Evolutionary conservation across 2,888 invertebrate species (phyloP), one percentile per base, ranked within the genome.

Genomic region (Patella caerulea): DNA sequence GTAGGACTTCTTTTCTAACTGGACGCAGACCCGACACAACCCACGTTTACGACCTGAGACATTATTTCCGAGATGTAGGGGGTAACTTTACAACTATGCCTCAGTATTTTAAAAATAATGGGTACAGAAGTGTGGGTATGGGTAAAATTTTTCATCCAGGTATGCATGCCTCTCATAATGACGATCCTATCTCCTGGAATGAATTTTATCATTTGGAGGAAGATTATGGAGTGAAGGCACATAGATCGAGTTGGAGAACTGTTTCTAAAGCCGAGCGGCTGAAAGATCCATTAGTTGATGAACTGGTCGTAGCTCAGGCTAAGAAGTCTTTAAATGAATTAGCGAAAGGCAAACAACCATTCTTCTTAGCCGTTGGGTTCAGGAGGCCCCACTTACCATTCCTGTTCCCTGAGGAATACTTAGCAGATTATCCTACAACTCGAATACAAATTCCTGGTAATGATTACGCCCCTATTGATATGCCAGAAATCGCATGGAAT

Each of bases 311-410:
- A 14, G 74, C 78, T n/a, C 75, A 71, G 2, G 72, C 84, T 4
- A 69, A 73, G 24, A 71, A 75, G 14, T 56, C 83, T 24, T 75
- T 80, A 4, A 14, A 76, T n/a, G n/a, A 74, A 7, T 65, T 79
- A 11, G 71, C 75, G 29, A 71, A 59, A 12, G 77, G 70, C 3
- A 71, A 78, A 45, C 76, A 82, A 72, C 84, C 84, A 0, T 83
- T 85, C 78, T 85, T 85, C 70, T 55, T 85, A 29, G 85, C 85
- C 14, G 82, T 83, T 4, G 85, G 85, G 1, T 83, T 84, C 78
- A 76, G 77, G 45, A 83, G 81, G 74, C 84, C 84, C 14, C 84
- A 85, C 71, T 74, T 85, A 17, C 84, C 85, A 0, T 85, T 83
- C 69, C 52, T 81, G 11, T 84, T 79, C 69, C 85, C 85, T 2